Evolutionary conservation across 2,888 invertebrate species (phyloP), one percentile per base, ranked within the genome.

Genomic region (Laspeyria flexula): DNA sequence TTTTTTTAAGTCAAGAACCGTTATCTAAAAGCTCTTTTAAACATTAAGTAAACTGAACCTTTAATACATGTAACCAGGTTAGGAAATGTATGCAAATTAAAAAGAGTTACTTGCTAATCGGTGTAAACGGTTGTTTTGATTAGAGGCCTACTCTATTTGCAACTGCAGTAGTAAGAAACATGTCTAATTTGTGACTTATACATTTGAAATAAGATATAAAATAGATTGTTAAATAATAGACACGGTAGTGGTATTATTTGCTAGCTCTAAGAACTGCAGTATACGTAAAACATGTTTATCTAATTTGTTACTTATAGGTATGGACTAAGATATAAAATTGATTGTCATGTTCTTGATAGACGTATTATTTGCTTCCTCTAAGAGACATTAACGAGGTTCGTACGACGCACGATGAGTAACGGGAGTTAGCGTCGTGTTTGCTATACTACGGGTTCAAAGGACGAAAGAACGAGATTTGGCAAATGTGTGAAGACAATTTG

Each of bases 341-440:
- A n/a, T n/a, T n/a, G n/a, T n/a, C n/a, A n/a, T n/a, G n/a, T n/a
- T n/a, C n/a, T n/a, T n/a, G n/a, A n/a, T n/a, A n/a, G n/a, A n/a
- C n/a, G n/a, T n/a, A n/a, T n/a, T n/a, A n/a, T n/a, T n/a, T n/a
- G n/a, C n/a, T n/a, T n/a, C n/a, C n/a, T n/a, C n/a, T n/a, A n/a
- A 52, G 54, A 56, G 54, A 53, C 46, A 50, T 70, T 66, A 73
- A 74, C 72, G 61, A 77, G 73, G 60, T 67, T 62, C 65, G 65
- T n/a, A n/a, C n/a, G n/a, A n/a, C n/a, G 57, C 63, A 67, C 63
- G 67, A 55, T 60, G 67, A 61, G 62, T 85, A 85, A 83, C 85
- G 86, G 86, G 60, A 77, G 44, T 25, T 50, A 43, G 40, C 41
- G 59, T 35, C 40, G 1, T 13, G 23, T 38, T 11, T 37, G n/a